A percentile compares a stretch with the other conserved stretches of the same genome.
These are phyloP conservation scores for Oppia nitens DNA, from an alignment of 1,140 invertebrate species.

Conservation along the genomic window DNA sequence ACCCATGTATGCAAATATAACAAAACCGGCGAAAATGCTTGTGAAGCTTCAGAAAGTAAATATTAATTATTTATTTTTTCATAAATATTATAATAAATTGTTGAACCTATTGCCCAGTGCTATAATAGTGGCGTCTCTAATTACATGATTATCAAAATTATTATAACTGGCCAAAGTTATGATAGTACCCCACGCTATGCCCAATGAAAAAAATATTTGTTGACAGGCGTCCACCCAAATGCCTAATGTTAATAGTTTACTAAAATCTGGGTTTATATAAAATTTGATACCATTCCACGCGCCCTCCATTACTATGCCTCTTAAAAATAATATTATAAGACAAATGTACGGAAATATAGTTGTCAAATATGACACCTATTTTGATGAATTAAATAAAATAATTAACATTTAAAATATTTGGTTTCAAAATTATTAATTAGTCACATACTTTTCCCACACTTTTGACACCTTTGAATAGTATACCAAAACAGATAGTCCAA, in stretches of 20 bases:
- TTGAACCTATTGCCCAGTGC: constrained; percentile 61
- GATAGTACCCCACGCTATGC: constrained; percentile 71
- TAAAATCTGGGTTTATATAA: constrained; percentile 19
- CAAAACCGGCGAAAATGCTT: constrained; percentile 92
- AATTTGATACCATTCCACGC: constrained; percentile 28
- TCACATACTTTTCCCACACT: neutral
- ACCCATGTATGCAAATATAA: constrained; percentile 93
- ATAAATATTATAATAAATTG: too few relatives aligned
- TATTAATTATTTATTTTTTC: too few relatives aligned
- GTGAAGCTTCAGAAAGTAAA: constrained; percentile 50
- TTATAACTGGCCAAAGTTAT: constrained; percentile 92
- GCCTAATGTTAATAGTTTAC: constrained; percentile 47
- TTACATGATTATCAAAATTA: constrained; percentile 90
- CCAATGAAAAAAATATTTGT: constrained; percentile 92
- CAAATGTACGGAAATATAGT: constrained; percentile 59
- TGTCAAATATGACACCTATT: constrained; percentile 84
- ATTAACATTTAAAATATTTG: too few relatives aligned
- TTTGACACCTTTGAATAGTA: neutral
- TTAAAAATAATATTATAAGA: constrained; percentile 46
- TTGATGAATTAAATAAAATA: too few relatives aligned
- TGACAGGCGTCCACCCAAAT: constrained; percentile 93
- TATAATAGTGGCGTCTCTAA: constrained; percentile 79
- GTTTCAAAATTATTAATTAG: too few relatives aligned
- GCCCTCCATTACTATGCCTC: constrained; percentile 39
- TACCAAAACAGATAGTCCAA: neutral